These are phyloP conservation scores for Apis laboriosa DNA, from an alignment of 1,140 invertebrate genomes.

Conservation along the genomic window DNA sequence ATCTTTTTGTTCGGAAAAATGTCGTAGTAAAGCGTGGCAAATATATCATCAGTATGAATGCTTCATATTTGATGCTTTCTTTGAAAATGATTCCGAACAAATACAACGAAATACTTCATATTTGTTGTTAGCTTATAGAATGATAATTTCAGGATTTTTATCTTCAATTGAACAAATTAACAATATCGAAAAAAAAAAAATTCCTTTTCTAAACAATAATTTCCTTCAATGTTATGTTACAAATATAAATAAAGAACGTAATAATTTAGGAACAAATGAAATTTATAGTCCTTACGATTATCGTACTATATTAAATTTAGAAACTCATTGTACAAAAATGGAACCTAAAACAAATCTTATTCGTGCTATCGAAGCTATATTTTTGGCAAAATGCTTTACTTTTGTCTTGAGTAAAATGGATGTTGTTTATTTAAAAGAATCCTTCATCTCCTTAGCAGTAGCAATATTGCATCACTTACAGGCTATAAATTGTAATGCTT, in stretches of 20 bases:
- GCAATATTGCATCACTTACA: conserved; percentile 82
- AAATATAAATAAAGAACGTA: not conserved
- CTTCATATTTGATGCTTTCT: conserved; percentile 78
- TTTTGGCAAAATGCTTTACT: conserved; percentile 81
- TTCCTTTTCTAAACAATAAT: conserved; percentile 59
- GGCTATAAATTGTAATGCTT: conserved; percentile 84
- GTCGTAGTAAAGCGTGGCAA: conserved; percentile 78
- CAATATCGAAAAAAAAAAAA: conserved; percentile 47
- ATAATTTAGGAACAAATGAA: conserved; percentile 23
- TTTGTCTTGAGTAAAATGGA: conserved; percentile 71
- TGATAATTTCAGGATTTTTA: conserved; percentile 75
- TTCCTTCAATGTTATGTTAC: conserved; percentile 78
- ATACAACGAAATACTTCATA: conserved; percentile 69
- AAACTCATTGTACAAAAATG: conserved; percentile 79
- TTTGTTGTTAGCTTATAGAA: conserved; percentile 81
- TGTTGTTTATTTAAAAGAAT: conserved; percentile 55
- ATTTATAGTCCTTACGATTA: conserved; percentile 73
- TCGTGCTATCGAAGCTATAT: conserved; percentile 81
- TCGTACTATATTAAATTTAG: conserved; percentile 73
- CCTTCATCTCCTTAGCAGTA: conserved; percentile 72
- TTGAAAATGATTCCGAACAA: conserved; percentile 65
- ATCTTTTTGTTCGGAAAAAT: conserved; percentile 80
- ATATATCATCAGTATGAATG: conserved; percentile 83
- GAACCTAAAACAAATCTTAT: conserved; percentile 80
- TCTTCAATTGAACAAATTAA: conserved; percentile 1